Percentiles rank a stretch among this genome's conserved stretches.
Evolutionary conservation across 2,797 vertebrate species (phyloP).

Genomic region (Aselliscus stoliczkanus): DNA sequence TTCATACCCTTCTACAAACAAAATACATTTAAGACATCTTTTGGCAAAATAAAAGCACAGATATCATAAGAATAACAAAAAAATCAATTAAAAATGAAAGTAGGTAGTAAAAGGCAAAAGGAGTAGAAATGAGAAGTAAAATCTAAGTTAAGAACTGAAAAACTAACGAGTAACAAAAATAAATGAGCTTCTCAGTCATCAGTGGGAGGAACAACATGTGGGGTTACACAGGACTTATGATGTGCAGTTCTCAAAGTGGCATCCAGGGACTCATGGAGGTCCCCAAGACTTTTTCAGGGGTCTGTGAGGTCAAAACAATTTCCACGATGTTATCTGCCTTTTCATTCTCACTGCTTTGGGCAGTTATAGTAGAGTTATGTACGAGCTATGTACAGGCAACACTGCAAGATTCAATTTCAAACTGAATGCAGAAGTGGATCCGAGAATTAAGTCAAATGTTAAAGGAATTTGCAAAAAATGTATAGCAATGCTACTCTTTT

Average conservation of each 20-base stretch:
- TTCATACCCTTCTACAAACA: not conserved
- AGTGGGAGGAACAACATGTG: not conserved
- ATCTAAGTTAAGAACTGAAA: not conserved
- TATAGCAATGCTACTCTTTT: not conserved
- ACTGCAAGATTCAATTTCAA: not conserved
- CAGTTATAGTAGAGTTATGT: not conserved
- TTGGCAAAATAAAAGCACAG: not conserved
- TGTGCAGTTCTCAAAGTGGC: not conserved
- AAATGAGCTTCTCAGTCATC: not conserved
- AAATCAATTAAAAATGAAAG: not conserved
- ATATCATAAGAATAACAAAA: not conserved
- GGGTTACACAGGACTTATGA: not conserved
- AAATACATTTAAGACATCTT: not conserved
- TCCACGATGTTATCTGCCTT: not conserved
- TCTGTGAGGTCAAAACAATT: not conserved
- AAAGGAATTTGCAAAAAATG: not conserved
- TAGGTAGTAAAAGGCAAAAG: not conserved
- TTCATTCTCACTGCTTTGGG: not conserved
- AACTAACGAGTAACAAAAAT: not conserved
- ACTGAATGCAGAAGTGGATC: not conserved
- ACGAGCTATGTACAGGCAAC: not conserved
- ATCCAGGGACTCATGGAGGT: not conserved
- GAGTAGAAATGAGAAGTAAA: not conserved
- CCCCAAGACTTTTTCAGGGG: not conserved
- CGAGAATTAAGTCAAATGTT: conserved; percentile 3